Percentiles rank a stretch among this genome's conserved stretches.
Conservation (phyloP, 2,113 vertebrate genomes). For the Rhinichthys klamathensis region DNA sequence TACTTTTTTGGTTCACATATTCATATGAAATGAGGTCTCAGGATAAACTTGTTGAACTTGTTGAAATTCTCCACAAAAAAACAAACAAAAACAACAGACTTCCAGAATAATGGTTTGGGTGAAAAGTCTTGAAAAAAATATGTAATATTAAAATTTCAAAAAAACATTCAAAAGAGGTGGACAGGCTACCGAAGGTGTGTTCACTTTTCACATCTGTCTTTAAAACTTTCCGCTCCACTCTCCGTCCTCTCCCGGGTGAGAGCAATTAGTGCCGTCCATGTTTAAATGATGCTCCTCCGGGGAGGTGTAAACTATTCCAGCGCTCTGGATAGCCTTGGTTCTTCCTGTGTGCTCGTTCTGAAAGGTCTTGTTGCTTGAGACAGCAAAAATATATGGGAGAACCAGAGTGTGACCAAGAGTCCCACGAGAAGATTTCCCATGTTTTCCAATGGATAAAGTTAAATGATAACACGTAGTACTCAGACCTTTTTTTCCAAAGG, state of each 20-base stretch:
- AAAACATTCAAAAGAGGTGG: neutral
- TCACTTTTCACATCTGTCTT: conserved; percentile 55
- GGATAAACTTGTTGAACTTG: neutral
- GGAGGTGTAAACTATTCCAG: conserved; percentile 55
- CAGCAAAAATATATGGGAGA: conserved; percentile 50
- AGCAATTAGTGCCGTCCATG: conserved; percentile 50
- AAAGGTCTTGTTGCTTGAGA: conserved; percentile 50
- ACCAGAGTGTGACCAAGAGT: conserved; percentile 29
- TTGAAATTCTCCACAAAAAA: neutral
- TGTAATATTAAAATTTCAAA: no score
- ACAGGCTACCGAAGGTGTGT: conserved; percentile 26
- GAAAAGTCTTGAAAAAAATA: neutral
- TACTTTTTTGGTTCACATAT: no score
- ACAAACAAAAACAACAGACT: neutral
- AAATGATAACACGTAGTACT: conserved; percentile 21
- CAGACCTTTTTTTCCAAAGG: neutral
- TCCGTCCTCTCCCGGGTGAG: conserved; percentile 45
- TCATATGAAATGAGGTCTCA: neutral
- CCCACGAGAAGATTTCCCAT: conserved; percentile 19
- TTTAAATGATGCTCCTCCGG: conserved; percentile 57
- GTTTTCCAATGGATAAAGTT: conserved; percentile 32
- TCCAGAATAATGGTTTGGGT: neutral
- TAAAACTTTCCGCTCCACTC: conserved; percentile 55
- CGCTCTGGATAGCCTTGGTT: conserved; percentile 34
- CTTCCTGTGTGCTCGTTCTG: conserved; percentile 44